Conservation (phyloP, 1,140 invertebrate genomes). For the Drosophila lacertosa region DNA sequence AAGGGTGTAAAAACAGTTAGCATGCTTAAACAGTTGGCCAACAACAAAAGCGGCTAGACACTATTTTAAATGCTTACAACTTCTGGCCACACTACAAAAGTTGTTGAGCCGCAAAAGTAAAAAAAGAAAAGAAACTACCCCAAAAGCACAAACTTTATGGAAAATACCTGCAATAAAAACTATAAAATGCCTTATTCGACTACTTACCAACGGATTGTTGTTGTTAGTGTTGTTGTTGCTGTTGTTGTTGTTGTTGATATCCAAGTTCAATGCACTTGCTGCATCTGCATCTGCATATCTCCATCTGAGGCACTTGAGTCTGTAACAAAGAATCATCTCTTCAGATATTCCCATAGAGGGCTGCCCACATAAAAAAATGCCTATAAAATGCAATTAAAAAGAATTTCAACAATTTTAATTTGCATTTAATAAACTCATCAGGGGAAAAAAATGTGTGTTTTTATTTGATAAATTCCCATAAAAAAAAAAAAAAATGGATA, state of each 20-base stretch:
- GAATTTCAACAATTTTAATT: slow-evolving; percentile 76
- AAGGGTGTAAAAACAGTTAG: background rate
- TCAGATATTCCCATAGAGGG: slow-evolving; percentile 2
- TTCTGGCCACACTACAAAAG: slow-evolving; percentile 12
- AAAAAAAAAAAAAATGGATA: slow-evolving; percentile 9
- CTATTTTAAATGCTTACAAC: slow-evolving; percentile 1
- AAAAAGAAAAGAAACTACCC: background rate
- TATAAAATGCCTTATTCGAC: slow-evolving; percentile 4
- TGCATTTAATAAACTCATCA: slow-evolving; percentile 81
- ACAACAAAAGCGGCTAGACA: slow-evolving; percentile 26
- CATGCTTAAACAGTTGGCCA: slow-evolving; percentile 29
- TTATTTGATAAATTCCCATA: slow-evolving; percentile 51
- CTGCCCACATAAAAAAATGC: slow-evolving; percentile 34
- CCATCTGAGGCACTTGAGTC: slow-evolving; percentile 10
- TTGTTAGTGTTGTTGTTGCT: too few relatives aligned
- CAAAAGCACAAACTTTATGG: background rate
- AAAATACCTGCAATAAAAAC: background rate
- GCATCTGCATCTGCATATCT: slow-evolving; percentile 26
- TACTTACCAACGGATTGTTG: background rate
- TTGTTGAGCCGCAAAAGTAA: slow-evolving; percentile 1
- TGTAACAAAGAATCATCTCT: slow-evolving; percentile 29
- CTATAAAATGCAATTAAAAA: slow-evolving; percentile 75
- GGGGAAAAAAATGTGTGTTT: background rate
- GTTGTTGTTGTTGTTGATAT: too few relatives aligned
- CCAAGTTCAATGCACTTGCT: slow-evolving; percentile 35